Evolutionary conservation across 1,140 invertebrate genomes (phyloP), one percentile per base, ranked within the genome.

Genomic region (Megalopta genalis): DNA sequence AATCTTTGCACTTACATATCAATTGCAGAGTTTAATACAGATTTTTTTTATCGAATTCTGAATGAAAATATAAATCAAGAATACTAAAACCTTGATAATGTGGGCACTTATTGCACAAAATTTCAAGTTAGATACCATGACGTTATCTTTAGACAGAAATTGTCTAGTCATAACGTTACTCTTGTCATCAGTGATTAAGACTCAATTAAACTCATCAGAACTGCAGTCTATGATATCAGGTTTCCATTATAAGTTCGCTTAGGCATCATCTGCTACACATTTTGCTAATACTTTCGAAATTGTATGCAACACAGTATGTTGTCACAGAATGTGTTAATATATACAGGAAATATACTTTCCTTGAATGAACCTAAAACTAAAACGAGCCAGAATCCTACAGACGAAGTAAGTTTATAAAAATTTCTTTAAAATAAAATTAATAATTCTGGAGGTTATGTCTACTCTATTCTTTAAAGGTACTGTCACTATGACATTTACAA

Each of bases 341-440:
- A 97, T 86, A 98, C 97, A 52, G 97, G 97, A 72, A 98, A 98
- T 93, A 96, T 98, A 81, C 94, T 98, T 49, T 95, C 95, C 84
- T 94, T 97, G 76, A 96, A 96, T 89, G 95, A 97, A 88, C 93
- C 97, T 25, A 97, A 96, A 88, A 96, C 96, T 91, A 97, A 97
- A 90, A 95, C 96, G 70, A 96, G 95, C 81, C 95, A 97, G 89
- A 96, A 95, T 92, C 95, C 97, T 32, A 95, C 95, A 63, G 96
- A 97, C 90, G 97, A 98, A 94, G 97, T 97, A 91, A 93, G 88
- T 77, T 69, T 68, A 67, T 39, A 21, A 71, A 25, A 18, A 16
- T n/a, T 39, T n/a, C 62, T 62, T 62, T 10, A 25, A 80, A 1
- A 64, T 14, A 8, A 27, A 52, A 10, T 72, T 7, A 63, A 39